phyloP scores from a whole-genome alignment of 1,140 invertebrate species.

The Amyelois transitella region DNA sequence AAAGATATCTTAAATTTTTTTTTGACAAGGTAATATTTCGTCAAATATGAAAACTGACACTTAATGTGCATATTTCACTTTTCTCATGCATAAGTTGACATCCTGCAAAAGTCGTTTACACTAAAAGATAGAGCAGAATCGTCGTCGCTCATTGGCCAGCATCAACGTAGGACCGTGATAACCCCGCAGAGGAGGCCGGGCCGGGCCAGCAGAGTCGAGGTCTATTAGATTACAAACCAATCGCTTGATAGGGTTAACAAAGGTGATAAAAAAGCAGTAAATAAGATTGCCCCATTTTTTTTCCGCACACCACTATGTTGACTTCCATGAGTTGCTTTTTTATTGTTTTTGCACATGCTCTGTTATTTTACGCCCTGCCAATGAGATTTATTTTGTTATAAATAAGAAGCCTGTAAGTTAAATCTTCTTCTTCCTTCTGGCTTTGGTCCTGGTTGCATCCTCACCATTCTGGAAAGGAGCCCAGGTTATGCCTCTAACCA shows the following conservation, averaged over 20 bases:
- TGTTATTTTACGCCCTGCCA: no score
- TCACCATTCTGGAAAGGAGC: no score
- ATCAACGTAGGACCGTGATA: slow-evolving; percentile 29
- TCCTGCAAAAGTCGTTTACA: not conserved
- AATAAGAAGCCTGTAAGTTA: no score
- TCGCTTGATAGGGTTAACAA: not conserved
- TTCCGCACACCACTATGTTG: not conserved
- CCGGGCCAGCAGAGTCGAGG: slow-evolving; percentile 6
- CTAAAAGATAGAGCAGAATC: slow-evolving; percentile 2
- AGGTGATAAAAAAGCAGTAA: not conserved
- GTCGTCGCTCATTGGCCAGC: slow-evolving; percentile 12
- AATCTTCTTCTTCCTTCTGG: no score
- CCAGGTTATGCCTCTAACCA: no score
- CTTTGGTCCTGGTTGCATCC: no score
- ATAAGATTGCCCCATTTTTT: not conserved
- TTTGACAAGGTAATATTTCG: not conserved
- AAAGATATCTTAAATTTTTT: not conserved
- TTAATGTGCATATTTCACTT: not conserved
- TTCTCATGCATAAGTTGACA: not conserved
- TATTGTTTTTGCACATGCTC: no score
- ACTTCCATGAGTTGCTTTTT: no score
- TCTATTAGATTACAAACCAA: not conserved
- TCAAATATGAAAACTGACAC: not conserved
- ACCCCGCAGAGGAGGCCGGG: slow-evolving; percentile 34
- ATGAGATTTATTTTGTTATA: no score